Percentiles rank a stretch among this genome's conserved stretches.
These are phyloP conservation scores for Atethmia centrago DNA, from an alignment of 2,888 invertebrate species.

Conservation along the genomic window DNA sequence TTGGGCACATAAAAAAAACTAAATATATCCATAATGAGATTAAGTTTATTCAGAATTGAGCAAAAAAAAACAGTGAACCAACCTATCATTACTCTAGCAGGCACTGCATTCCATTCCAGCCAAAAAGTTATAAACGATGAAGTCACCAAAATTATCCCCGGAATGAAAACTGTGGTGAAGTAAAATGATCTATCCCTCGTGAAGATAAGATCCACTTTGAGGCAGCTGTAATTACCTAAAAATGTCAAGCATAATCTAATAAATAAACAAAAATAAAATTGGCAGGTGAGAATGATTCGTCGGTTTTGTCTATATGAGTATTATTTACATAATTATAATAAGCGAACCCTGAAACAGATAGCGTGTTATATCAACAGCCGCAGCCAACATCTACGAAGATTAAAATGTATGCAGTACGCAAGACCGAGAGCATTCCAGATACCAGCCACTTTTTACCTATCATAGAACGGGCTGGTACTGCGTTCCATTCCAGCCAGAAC, in stretches of 20 bases:
- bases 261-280: slow-evolving; percentile 76
- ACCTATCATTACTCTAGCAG: slow-evolving; percentile 99
- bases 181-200: slow-evolving; percentile 98
- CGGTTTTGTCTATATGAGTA: slow-evolving; percentile 60
- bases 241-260: slow-evolving; percentile 87
- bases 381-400: slow-evolving; percentile 85
- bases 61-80: slow-evolving; percentile 86
- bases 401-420: slow-evolving; percentile 80
- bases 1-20: slow-evolving; percentile 14
- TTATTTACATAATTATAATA: slow-evolving; percentile 75
- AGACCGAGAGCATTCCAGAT: slow-evolving; percentile 83
- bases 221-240: slow-evolving; percentile 98
- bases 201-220: slow-evolving; percentile 97
- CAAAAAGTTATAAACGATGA: slow-evolving; percentile 99
- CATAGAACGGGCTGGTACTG: slow-evolving; percentile 97
- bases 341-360: slow-evolving; percentile 83
- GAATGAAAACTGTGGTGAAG: slow-evolving; percentile 99
- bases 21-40: slow-evolving; percentile 26
- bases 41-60: slow-evolving; percentile 58
- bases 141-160: slow-evolving; percentile 98
- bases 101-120: slow-evolving; percentile 99
- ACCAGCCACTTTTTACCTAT: slow-evolving; percentile 92
- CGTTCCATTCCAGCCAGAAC: slow-evolving; percentile 98
- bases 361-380: slow-evolving; percentile 86
- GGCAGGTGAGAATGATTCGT: slow-evolving; percentile 70